Conservation (phyloP, 1,140 invertebrate species). For the Neodiprion pinetum region DNA sequence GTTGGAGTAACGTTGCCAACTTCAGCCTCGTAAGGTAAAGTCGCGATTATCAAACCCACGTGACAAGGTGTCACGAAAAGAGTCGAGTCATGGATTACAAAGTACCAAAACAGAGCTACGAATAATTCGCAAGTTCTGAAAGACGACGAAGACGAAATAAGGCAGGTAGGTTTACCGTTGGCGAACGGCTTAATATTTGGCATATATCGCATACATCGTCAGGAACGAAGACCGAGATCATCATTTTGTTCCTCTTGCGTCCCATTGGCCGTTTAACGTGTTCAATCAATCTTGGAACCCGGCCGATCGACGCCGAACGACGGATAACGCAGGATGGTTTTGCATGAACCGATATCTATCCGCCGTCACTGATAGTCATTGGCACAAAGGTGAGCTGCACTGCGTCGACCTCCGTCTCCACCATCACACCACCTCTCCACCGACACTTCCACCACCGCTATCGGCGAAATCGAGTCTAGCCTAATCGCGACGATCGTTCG, state of each 20-base stretch:
- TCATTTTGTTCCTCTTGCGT: slow-evolving; percentile 53
- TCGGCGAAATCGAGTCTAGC: not conserved
- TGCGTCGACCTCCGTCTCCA: not conserved
- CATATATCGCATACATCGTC: slow-evolving; percentile 46
- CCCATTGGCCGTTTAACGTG: slow-evolving; percentile 37
- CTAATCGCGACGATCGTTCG: not conserved
- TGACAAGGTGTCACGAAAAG: too few species aligned
- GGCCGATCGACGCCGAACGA: too few species aligned
- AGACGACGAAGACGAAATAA: not conserved
- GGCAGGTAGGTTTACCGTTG: not conserved
- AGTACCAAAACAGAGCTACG: too few species aligned
- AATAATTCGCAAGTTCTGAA: not conserved
- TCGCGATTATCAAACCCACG: too few species aligned
- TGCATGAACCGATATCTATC: too few species aligned
- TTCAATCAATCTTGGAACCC: too few species aligned
- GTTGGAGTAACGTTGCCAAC: too few species aligned
- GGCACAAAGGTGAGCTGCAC: not conserved
- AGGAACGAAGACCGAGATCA: slow-evolving; percentile 54
- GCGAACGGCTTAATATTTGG: not conserved
- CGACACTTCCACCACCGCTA: not conserved
- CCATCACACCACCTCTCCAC: not conserved
- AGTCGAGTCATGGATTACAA: too few species aligned
- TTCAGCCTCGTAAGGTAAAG: too few species aligned
- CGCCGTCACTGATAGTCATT: not conserved
- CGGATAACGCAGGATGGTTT: too few species aligned